Conservation (phyloP, 1,140 invertebrate species). For the Asbolus verrucosus region DNA sequence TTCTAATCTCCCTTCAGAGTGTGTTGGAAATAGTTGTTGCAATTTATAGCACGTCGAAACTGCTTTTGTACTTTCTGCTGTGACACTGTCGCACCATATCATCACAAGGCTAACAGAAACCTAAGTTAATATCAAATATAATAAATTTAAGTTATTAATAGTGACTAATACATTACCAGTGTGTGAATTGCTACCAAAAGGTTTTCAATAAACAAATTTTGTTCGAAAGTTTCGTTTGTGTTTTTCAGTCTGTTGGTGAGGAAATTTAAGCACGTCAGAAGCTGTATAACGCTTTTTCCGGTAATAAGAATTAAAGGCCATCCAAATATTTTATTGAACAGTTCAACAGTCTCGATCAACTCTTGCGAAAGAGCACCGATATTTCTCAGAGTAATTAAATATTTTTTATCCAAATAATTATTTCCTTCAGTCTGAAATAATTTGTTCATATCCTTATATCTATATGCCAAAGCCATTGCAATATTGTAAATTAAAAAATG, state of each 20-base stretch:
- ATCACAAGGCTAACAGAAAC: conserved; percentile 16
- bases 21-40: conserved; percentile 10
- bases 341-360: background rate
- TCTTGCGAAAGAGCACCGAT: conserved; percentile 2
- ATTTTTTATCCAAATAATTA: conserved; percentile 2
- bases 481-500: conserved; percentile 21
- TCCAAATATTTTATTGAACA: conserved; percentile 18
- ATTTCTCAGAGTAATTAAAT: background rate
- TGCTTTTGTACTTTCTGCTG: background rate
- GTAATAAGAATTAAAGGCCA: conserved; percentile 8
- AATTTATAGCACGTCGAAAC: conserved; percentile 14
- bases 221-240: background rate
- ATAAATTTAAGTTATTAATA: background rate
- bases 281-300: conserved; percentile 10
- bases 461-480: background rate
- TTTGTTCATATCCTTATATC: conserved; percentile 15
- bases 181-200: background rate
- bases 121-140: background rate
- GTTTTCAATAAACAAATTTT: no score
- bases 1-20: conserved; percentile 19
- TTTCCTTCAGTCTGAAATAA: conserved; percentile 1
- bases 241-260: conserved; percentile 18
- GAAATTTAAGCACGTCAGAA: conserved; percentile 19
- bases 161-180: conserved; percentile 1
- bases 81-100: background rate